These are phyloP conservation scores for Bombus superbus DNA, from an alignment of 1,140 invertebrate species.

Conservation along the genomic window DNA sequence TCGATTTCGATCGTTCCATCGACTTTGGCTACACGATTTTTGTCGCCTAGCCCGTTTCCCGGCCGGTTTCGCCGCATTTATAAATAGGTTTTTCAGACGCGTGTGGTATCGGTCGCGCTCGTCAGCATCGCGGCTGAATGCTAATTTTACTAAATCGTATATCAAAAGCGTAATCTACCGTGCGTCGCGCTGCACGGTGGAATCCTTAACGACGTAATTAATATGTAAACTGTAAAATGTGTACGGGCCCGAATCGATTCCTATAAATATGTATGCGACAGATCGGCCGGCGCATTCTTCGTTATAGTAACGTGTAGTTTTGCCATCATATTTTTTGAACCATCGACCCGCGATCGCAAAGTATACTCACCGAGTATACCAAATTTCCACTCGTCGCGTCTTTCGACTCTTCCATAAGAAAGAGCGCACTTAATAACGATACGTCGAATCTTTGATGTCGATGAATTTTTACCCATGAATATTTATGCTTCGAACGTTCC, in stretches of 20 bases:
- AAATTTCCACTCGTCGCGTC: no score
- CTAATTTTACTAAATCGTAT: slow-evolving; percentile 39
- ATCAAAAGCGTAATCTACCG: slow-evolving; percentile 48
- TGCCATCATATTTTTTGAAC: not conserved
- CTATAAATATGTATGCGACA: slow-evolving; percentile 55
- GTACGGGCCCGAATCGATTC: slow-evolving; percentile 26
- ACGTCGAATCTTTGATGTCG: not conserved
- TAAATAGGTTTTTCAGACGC: slow-evolving; percentile 17
- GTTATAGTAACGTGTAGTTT: slow-evolving; percentile 6
- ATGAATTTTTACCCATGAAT: slow-evolving; percentile 20
- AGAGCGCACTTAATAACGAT: not conserved
- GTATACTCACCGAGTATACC: not conserved
- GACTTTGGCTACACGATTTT: not conserved
- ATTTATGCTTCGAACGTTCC: no score
- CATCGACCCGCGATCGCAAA: not conserved
- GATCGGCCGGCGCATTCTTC: slow-evolving; percentile 39
- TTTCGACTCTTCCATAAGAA: not conserved
- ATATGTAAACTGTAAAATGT: slow-evolving; percentile 58
- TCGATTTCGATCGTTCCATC: not conserved
- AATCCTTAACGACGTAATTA: slow-evolving; percentile 61
- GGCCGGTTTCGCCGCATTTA: not conserved
- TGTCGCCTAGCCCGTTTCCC: no score
- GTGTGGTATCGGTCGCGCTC: not conserved
- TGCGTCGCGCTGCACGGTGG: slow-evolving; percentile 15
- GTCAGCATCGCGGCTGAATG: not conserved